Conservation (phyloP, 2,888 invertebrate genomes). For the Apotomis capreana region DNA sequence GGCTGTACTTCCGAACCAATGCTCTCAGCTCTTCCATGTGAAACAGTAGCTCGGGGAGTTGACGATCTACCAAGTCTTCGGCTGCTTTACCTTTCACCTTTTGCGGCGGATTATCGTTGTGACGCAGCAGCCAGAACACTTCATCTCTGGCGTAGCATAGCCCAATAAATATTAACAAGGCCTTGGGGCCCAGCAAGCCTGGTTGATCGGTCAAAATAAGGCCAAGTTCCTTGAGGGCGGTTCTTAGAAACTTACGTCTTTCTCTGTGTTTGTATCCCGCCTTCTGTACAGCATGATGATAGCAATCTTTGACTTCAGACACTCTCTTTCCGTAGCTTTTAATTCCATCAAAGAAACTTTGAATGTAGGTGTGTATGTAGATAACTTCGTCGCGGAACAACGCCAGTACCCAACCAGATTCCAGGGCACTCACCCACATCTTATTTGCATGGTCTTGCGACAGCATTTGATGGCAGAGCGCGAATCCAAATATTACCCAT, state of each 20-base stretch:
- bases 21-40: constrained; percentile 99
- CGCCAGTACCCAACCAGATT: constrained; percentile 96
- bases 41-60: constrained; percentile 97
- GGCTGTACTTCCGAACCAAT: constrained; percentile 96
- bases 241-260: constrained; percentile 96
- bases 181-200: constrained; percentile 98
- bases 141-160: constrained; percentile 98
- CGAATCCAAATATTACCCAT: constrained; percentile 98
- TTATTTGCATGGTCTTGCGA: constrained; percentile 92
- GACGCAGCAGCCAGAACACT: constrained; percentile 97
- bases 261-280: constrained; percentile 97
- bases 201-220: constrained; percentile 99
- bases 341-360: constrained; percentile 95
- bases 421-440: constrained; percentile 95
- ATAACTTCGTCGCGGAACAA: constrained; percentile 98
- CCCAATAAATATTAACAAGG: constrained; percentile 97
- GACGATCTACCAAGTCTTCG: constrained; percentile 97
- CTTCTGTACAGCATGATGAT: constrained; percentile 94
- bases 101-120: constrained; percentile 97
- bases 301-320: constrained; percentile 98
- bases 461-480: constrained; percentile 94
- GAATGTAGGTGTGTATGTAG: constrained; percentile 96
- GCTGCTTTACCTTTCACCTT: constrained; percentile 93
- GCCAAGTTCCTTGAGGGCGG: constrained; percentile 96
- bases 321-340: constrained; percentile 97